Conservation (phyloP, 2,888 invertebrate genomes). For the Cantharis rufa region DNA sequence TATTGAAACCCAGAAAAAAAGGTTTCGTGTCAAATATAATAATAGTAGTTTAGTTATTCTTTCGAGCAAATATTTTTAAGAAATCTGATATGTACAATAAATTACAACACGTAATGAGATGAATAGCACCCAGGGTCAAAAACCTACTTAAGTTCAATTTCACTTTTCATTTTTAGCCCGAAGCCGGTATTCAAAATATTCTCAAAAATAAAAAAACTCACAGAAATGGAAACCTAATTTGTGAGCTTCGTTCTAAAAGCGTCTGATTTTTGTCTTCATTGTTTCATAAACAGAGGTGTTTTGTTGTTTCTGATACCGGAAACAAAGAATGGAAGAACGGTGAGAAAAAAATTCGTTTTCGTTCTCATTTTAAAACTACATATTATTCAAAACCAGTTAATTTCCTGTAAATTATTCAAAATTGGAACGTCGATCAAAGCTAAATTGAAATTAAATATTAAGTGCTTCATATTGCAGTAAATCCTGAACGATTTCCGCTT, state of each 20-base stretch:
- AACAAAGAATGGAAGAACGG: not conserved
- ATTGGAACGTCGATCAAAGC: not conserved
- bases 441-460: not conserved
- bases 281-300: not conserved
- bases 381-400: not conserved
- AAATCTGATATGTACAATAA: not conserved
- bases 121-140: constrained; percentile 11
- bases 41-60: not conserved
- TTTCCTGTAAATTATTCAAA: not conserved
- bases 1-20: not conserved
- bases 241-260: not conserved
- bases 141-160: constrained; percentile 16
- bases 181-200: not conserved
- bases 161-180: not conserved
- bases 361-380: not conserved
- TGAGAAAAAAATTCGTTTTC: not conserved
- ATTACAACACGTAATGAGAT: constrained; percentile 11
- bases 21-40: not conserved
- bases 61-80: not conserved
- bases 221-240: not conserved
- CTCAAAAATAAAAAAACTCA: not conserved
- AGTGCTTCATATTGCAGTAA: not conserved
- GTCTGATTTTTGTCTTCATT: not conserved
- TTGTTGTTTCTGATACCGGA: not conserved
- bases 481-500: not conserved